phyloP scores from a whole-genome alignment of 2,888 invertebrate genomes.

The Entomobrya multifasciata region DNA sequence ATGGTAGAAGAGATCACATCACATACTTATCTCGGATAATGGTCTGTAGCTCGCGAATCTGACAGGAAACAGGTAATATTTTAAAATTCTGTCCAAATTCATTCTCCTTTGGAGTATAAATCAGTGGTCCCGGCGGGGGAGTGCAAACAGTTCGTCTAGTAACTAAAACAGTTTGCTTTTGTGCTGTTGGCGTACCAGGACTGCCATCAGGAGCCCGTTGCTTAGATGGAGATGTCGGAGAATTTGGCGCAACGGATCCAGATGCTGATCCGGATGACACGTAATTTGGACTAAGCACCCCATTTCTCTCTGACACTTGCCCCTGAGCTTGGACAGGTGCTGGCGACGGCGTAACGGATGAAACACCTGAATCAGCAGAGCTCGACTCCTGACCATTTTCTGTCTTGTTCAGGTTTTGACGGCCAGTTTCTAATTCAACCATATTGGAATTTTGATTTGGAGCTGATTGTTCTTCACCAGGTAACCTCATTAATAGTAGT shows the following conservation, averaged over 20 bases:
- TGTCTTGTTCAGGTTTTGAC: constrained; percentile 23
- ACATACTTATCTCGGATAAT: constrained; percentile 92
- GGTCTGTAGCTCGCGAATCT: constrained; percentile 91
- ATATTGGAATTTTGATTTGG: constrained; percentile 17
- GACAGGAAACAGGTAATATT: constrained; percentile 88
- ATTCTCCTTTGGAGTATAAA: constrained; percentile 80
- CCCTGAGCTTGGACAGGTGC: neutral
- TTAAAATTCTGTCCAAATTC: constrained; percentile 87
- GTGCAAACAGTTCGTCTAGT: constrained; percentile 50
- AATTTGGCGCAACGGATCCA: constrained; percentile 51
- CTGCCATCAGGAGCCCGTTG: constrained; percentile 61
- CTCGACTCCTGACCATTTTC: constrained; percentile 42
- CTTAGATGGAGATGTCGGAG: constrained; percentile 56
- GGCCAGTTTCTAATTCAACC: constrained; percentile 49
- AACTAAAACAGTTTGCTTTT: constrained; percentile 49
- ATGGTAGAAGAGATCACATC: too few relatives aligned
- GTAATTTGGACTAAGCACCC: constrained; percentile 2
- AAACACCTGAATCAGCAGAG: constrained; percentile 21
- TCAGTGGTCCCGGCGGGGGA: constrained; percentile 72
- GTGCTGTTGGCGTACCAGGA: constrained; percentile 57
- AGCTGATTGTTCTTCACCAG: neutral
- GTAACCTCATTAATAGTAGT: constrained; percentile 63
- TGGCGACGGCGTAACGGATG: constrained; percentile 31
- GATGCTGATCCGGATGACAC: constrained; percentile 9
- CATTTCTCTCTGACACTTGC: constrained; percentile 38